These are phyloP conservation scores for Paracentrotus lividus DNA, from an alignment of 53 echinoderm and acorn worm species.

Conservation along the genomic window DNA sequence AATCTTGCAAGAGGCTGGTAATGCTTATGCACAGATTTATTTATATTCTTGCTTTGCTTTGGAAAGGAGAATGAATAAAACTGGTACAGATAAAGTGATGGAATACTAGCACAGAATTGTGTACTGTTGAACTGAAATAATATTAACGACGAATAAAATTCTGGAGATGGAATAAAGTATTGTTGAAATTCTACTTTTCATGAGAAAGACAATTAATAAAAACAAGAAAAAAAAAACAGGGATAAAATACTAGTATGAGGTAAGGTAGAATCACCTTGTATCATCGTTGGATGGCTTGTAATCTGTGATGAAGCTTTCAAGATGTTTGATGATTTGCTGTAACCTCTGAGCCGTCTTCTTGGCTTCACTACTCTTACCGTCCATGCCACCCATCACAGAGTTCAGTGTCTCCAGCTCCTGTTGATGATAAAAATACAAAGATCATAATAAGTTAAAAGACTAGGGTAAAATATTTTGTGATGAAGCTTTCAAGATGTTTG, in stretches of 20 bases:
- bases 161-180: neutral
- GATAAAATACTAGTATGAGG: too few species aligned
- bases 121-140: too few species aligned
- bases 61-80: neutral
- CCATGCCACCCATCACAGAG: constrained; percentile 79
- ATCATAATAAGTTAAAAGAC: neutral
- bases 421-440: neutral
- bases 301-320: constrained; percentile 64
- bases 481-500: constrained; percentile 65
- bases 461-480: constrained; percentile 43
- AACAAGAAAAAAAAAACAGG: neutral
- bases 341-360: constrained; percentile 69
- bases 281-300: constrained; percentile 52
- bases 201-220: neutral
- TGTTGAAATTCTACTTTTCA: neutral
- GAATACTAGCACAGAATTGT: neutral
- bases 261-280: constrained; percentile 18
- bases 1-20: neutral
- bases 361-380: constrained; percentile 79
- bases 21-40: neutral
- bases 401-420: constrained; percentile 92
- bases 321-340: constrained; percentile 66
- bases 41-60: neutral
- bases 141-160: too few species aligned
- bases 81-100: neutral